These are phyloP conservation scores for Thinocorus orbignyianus DNA, from an alignment of 2,113 vertebrate species.

Conservation along the genomic window DNA sequence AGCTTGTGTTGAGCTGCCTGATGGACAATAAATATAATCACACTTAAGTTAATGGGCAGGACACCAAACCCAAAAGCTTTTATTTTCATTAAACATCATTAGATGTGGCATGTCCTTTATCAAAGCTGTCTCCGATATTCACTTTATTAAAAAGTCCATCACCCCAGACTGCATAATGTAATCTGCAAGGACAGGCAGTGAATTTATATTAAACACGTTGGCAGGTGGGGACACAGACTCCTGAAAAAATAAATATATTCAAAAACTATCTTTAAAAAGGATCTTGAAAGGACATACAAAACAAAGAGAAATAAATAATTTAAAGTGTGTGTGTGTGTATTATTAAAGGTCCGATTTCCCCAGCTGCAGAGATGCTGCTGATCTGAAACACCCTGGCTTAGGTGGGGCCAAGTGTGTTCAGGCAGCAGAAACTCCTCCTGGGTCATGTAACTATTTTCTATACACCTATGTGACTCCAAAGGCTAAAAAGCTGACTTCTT, in stretches of 20 bases:
- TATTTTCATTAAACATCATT: constrained; percentile 65
- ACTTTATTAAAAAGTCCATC: constrained; percentile 55
- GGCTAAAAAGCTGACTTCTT: not conserved
- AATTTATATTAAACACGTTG: not conserved
- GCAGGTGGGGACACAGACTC: not conserved
- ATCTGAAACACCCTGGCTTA: not conserved
- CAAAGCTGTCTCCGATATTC: constrained; percentile 25
- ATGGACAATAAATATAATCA: constrained; percentile 7
- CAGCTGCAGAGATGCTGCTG: not conserved
- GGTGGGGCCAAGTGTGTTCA: not conserved
- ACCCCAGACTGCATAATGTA: constrained; percentile 22
- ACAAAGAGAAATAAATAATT: not conserved
- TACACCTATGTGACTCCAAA: not conserved
- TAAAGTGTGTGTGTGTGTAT: rapidly evolving
- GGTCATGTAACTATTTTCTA: not conserved
- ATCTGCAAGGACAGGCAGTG: constrained; percentile 12
- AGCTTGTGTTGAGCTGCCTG: not conserved
- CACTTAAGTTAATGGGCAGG: constrained; percentile 42
- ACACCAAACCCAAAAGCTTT: constrained; percentile 60
- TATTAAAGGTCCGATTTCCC: not conserved
- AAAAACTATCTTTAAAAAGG: not conserved
- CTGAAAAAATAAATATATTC: not conserved
- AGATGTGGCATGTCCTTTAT: constrained; percentile 56
- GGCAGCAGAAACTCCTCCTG: not conserved
- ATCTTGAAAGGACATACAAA: not conserved